Evolutionary conservation across 2,888 invertebrate genomes (phyloP), one percentile per base, ranked within the genome.

Genomic region (Cactoblastis cactorum): DNA sequence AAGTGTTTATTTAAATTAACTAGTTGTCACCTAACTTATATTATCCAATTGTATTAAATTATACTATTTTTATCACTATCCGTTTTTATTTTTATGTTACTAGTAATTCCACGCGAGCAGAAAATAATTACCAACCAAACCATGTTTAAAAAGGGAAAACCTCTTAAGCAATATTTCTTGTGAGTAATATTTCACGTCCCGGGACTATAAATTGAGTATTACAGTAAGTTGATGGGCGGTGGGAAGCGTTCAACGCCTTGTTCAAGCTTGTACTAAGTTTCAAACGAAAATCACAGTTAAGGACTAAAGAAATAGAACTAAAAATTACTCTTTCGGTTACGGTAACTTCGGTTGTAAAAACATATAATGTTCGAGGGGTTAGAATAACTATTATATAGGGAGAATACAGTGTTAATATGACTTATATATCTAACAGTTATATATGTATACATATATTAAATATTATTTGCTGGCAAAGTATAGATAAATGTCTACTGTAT

Each of bases 191-290:
- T 12, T 28, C 15, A 28, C 28, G 9, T 32, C 28, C 43, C 43
- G 28, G 28, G 43, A 43, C 43, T 43, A 43, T 43, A 43, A 43
- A 43, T 43, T 43, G 43, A 28, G 43, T 15, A 28, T 17, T 28
- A 15, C 43, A 28, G 43, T 43, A 43, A 43, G 43, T 43, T 43
- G 43, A 43, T 15, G 43, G 41, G 43, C 28, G 43, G 28, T 43
- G 11, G 43, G 17, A 43, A 28, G 28, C 43, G 28, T 43, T 43
- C 43, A 43, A 14, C 41, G 12, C 24, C 41, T 43, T 28, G 41
- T 24, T 28, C 15, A 14, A 6, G 15, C 14, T 43, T 28, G n/a
- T 15, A 11, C 14, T 28, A 41, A 41, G n/a, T 24, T 14, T 24
- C 43, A 28, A 43, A 22, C 24, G 5, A 43, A 28, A 43, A 15